These are phyloP conservation scores for Caretta caretta DNA, from an alignment of 2,113 vertebrate genomes.

Conservation along the genomic window DNA sequence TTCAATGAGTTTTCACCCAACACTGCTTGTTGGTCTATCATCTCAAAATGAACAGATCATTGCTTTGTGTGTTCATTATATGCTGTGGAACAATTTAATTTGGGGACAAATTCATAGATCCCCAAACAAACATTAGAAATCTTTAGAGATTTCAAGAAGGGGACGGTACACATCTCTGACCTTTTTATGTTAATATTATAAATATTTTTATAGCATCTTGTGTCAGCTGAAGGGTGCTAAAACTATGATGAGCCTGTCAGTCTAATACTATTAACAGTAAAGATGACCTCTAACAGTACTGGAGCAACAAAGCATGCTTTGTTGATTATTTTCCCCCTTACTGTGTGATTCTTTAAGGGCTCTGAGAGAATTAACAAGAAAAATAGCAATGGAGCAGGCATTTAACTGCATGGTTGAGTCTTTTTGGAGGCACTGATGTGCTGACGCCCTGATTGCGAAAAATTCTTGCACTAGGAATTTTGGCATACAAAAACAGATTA, in stretches of 20 bases:
- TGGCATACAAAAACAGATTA: neutral
- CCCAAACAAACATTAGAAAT: neutral
- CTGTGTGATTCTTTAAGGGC: neutral
- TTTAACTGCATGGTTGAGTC: neutral
- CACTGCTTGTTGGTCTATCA: neutral
- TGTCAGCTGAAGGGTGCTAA: neutral
- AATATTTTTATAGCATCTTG: neutral
- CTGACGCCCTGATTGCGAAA: neutral
- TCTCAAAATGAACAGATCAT: neutral
- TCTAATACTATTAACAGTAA: neutral
- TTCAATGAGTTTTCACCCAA: neutral
- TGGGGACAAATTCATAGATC: neutral
- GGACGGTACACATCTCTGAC: neutral
- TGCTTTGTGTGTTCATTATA: neutral
- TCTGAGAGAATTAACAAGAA: neutral
- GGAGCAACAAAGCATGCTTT: neutral
- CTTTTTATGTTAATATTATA: neutral
- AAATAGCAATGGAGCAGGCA: neutral
- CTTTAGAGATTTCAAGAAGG: fast-evolving
- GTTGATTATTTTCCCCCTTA: neutral
- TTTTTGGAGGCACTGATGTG: neutral
- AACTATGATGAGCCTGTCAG: neutral
- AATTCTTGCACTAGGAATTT: neutral
- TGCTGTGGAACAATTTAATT: neutral
- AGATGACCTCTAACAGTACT: neutral